Percentiles rank a stretch among this genome's conserved stretches.
These are phyloP conservation scores for Ctenicera cuprea DNA, from an alignment of 2,888 invertebrate genomes.

Conservation along the genomic window DNA sequence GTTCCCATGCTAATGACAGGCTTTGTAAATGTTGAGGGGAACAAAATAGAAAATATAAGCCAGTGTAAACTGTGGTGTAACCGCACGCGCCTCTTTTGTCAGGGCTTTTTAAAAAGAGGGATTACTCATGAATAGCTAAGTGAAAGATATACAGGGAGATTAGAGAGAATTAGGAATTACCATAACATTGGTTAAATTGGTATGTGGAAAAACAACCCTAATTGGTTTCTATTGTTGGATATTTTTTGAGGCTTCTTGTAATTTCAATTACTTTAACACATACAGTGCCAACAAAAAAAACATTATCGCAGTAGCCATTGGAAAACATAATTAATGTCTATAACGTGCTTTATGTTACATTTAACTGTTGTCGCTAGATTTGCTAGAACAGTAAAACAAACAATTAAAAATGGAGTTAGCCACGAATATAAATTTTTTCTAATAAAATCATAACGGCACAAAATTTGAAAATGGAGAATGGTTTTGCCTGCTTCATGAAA, in stretches of 20 bases:
- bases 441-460: no score
- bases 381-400: no score
- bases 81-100: constrained; percentile 65
- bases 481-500: no score
- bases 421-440: no score
- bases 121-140: constrained; percentile 68
- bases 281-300: no score
- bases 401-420: no score
- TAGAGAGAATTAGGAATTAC: constrained; percentile 65
- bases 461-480: no score
- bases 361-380: no score
- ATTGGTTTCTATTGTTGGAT: constrained; percentile 56
- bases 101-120: constrained; percentile 64
- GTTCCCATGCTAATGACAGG: constrained; percentile 64
- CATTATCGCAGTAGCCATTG: no score
- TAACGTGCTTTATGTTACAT: no score
- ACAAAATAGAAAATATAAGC: constrained; percentile 58
- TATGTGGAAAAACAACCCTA: constrained; percentile 55
- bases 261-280: constrained; percentile 4
- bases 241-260: constrained; percentile 11
- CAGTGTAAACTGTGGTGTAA: constrained; percentile 64
- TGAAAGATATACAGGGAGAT: constrained; percentile 69
- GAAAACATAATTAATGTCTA: no score
- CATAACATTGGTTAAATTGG: constrained; percentile 62
- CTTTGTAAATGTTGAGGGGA: constrained; percentile 54